Evolutionary conservation across 92 coral and sea anemone species (phyloP), one percentile per base, ranked within the genome.

Genomic region (Bergia puertoricense): DNA sequence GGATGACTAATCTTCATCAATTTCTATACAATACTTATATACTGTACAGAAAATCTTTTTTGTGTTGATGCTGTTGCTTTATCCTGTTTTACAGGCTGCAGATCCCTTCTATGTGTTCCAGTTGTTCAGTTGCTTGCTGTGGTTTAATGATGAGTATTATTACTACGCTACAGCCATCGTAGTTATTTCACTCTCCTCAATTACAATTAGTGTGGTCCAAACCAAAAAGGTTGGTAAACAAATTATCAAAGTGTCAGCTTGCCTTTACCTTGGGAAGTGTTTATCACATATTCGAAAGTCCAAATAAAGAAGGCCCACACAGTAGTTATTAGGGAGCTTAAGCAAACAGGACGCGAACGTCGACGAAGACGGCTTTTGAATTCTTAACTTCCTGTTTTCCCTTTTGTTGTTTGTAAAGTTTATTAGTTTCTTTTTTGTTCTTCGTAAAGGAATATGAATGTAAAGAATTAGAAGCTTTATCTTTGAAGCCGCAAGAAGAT

Each of bases 31-130:
- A 1, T 23, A 68, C 2, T 9, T 6, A 68, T n/a, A 1, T 68
- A 22, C n/a, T 68, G 18, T 3, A 23, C 39, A 5, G 7, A 2
- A 10, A n/a, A 71, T 30, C 36, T 40, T 13, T 39, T 6, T 38
- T 22, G 3, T 81, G 54, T 56, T 57, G 72, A 39, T 45, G 20
- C 16, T 45, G 40, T 46, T 79, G 10, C 43, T 14, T 7, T 75
- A 18, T 37, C n/a, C 2, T 77, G 5, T 43, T 65, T 81, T 79
- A 14, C 65, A 95, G 98, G 93, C 93, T 22, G 91, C 91, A 18
- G 95, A 95, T 89, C 98, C 98, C 37, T 95, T 95, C 85, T 95
- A 95, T 86, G 94, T 95, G 51, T 95, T 95, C 85, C 96, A 95
- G 88, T 40, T 95, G 71, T 86, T 81, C 37, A 95, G 98, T 84